A percentile compares a stretch with the other conserved stretches of the same genome.
Evolutionary conservation across 2,888 invertebrate species (phyloP).

Genomic region (Campoplex capitator): DNA sequence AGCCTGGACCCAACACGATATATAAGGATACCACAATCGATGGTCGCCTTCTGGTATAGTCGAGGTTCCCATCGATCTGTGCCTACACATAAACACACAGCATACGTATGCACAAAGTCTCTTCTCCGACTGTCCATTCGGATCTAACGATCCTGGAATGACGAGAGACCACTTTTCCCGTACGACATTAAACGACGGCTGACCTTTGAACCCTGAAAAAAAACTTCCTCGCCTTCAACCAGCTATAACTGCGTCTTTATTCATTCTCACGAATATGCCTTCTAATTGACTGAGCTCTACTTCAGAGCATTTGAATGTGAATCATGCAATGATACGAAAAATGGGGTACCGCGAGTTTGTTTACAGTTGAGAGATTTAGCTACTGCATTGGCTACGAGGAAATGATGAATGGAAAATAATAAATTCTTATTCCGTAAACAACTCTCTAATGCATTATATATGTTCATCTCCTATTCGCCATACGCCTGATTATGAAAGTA

Average conservation of each 20-base stretch:
- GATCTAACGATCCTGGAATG: constrained; percentile 63
- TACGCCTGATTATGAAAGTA: background rate
- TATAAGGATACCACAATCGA: constrained; percentile 26
- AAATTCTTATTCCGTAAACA: background rate
- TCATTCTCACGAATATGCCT: background rate
- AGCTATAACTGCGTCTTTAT: background rate
- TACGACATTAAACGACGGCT: constrained; percentile 23
- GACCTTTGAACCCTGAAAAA: constrained; percentile 50
- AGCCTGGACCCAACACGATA: background rate
- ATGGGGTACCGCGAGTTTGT: background rate
- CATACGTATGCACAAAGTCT: background rate
- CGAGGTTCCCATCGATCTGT: constrained; percentile 54
- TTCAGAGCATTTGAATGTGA: background rate
- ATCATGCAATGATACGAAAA: background rate
- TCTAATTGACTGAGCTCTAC: background rate
- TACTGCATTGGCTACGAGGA: background rate
- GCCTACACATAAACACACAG: background rate
- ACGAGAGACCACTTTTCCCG: constrained; percentile 23
- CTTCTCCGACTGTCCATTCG: constrained; percentile 38
- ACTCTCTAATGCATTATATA: background rate
- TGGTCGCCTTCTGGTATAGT: background rate
- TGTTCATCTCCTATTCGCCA: background rate
- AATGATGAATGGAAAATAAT: background rate
- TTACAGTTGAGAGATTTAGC: background rate
- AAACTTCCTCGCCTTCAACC: constrained; percentile 41